Evolutionary conservation across 2,797 vertebrate species (phyloP).

Genomic region (Helarctos malayanus): DNA sequence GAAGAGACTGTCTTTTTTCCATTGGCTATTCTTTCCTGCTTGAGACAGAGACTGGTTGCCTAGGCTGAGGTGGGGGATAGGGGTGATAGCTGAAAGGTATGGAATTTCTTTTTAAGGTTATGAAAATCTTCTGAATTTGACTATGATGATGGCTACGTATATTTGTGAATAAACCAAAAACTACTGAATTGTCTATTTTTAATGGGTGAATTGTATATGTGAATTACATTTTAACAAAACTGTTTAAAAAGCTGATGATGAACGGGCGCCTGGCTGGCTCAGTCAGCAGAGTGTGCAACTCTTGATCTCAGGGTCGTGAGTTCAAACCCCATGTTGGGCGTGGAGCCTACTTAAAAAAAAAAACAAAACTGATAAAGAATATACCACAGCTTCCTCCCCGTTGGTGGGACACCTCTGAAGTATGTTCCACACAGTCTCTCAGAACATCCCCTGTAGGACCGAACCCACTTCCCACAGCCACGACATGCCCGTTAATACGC

Average conservation of each 20-base stretch:
- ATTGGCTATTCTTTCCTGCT: too few relatives aligned
- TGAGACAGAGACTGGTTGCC: neutral
- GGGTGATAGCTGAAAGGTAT: neutral
- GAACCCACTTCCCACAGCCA: neutral
- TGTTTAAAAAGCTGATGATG: neutral
- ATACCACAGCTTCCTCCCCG: neutral
- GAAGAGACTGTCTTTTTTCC: too few relatives aligned
- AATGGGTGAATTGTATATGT: neutral
- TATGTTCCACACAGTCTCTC: neutral
- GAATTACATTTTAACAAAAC: neutral
- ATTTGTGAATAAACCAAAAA: neutral
- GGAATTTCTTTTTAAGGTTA: neutral
- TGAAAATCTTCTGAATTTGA: neutral
- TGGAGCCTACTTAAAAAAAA: neutral
- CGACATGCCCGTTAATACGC: neutral
- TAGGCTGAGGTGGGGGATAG: too few relatives aligned
- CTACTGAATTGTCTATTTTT: neutral
- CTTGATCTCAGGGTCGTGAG: neutral
- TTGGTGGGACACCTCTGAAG: neutral
- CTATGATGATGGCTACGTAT: neutral
- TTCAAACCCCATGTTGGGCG: neutral
- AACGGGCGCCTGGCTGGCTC: neutral
- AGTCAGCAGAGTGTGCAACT: neutral
- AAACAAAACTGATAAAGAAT: neutral
- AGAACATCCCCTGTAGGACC: neutral